Evolutionary conservation across 1,140 invertebrate genomes (phyloP).

Genomic region (Drosophila pseudoobscura): DNA sequence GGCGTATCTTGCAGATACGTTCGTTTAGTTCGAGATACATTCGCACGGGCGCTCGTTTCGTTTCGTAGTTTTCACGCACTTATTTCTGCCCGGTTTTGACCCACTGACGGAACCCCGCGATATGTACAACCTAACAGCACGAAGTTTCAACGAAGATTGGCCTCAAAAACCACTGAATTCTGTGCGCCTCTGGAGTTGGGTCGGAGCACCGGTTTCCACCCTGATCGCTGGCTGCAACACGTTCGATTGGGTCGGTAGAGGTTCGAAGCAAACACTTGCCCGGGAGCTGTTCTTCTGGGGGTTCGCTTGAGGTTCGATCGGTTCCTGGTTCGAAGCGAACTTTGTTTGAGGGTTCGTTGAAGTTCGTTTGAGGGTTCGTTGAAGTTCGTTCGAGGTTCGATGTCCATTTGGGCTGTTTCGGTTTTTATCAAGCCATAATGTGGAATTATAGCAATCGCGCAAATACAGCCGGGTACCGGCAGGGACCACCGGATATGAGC

Average conservation of each 20-base stretch:
- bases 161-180: slow-evolving; percentile 9
- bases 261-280: too few species aligned
- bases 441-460: slow-evolving; percentile 38
- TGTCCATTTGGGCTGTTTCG: slow-evolving; percentile 4
- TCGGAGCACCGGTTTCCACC: slow-evolving; percentile 5
- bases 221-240: too few species aligned
- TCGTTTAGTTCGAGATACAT: slow-evolving; percentile 26
- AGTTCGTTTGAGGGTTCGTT: slow-evolving; percentile 1
- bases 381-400: slow-evolving; percentile 15
- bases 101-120: slow-evolving; percentile 36
- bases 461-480: slow-evolving; percentile 47
- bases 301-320: background rate
- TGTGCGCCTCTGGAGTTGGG: slow-evolving; percentile 18
- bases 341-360: slow-evolving; percentile 5
- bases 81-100: slow-evolving; percentile 12
- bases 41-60: slow-evolving; percentile 2
- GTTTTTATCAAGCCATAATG: slow-evolving; percentile 61
- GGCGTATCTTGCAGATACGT: too few species aligned
- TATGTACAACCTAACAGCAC: slow-evolving; percentile 69
- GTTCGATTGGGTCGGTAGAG: too few species aligned
- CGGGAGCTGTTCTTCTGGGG: too few species aligned
- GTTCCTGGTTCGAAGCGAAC: slow-evolving; percentile 23
- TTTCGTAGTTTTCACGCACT: slow-evolving; percentile 38
- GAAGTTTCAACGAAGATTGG: slow-evolving; percentile 51
- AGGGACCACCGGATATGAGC: slow-evolving; percentile 60